Base-by-base conservation (phyloP, 2,113 vertebrate genomes). In the Orthonyx spaldingii region DNA sequence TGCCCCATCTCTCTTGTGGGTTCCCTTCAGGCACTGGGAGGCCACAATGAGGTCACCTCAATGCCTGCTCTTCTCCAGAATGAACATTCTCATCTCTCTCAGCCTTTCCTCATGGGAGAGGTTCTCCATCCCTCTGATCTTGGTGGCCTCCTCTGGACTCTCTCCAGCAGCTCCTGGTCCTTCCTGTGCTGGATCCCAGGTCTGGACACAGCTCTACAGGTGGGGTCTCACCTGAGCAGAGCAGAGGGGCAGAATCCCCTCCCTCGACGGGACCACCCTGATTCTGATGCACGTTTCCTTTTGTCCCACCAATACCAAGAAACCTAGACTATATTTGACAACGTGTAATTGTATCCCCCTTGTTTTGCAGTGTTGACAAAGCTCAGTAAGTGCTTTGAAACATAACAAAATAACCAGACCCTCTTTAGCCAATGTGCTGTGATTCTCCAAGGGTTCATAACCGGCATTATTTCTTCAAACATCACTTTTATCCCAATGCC, bases 291-390 rank as follows among this genome's bases (percentile, higher is more conserved):
- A 41, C 21, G 7, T 55, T 61, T 35, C 4, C 27, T 41, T 61
- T 18, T 47, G 17, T 9, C 6, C 78, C n/a, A n/a, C n/a, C n/a
- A n/a, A 50, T 11, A 37, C 8, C 37, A 46, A 60, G 35, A 87
- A 68, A 53, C 20, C 6, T 50, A 12, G 21, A 14, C 26, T 6
- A 3, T 10, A 8, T 10, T 72, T 72, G 46, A 92, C 72, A 72
- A 64, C 3, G 16, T 17, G 2, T 4, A 10, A 1, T 37, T 47
- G 13, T 16, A 13, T n/a, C 10, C 17, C 24, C 13, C 3, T 14
- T 11, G 7, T 65, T 91, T 49, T 32, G 10, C n/a, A 37, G 19
- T 2, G 1, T 16, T 44, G 52, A 61, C 35, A 83, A 55, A 92
- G 18, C 26, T 42, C 41, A 61, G 11, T 6, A 24, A 22, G 7